phyloP scores from a whole-genome alignment of 2,113 vertebrate species.

The Microtus oregoni region DNA sequence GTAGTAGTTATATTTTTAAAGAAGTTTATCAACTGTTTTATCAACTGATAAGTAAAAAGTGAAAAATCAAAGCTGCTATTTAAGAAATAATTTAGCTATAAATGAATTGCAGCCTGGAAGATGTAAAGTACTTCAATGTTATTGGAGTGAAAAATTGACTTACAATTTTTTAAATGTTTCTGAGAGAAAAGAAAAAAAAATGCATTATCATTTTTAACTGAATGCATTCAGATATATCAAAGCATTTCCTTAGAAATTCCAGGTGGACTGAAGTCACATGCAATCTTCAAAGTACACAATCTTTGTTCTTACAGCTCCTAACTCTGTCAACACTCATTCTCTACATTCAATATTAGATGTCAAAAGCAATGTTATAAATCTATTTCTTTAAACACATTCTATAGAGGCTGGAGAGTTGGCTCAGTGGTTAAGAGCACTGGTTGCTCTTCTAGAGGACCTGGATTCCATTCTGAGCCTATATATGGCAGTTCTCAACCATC shows the following conservation, averaged over 20 bases:
- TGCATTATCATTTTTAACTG: slow-evolving; percentile 34
- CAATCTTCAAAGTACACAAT: background rate
- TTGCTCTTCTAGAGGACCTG: background rate
- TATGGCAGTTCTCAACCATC: background rate
- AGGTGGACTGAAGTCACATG: background rate
- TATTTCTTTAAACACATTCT: background rate
- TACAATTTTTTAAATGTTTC: slow-evolving; percentile 15
- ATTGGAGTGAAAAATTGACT: slow-evolving; percentile 37
- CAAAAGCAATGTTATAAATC: background rate
- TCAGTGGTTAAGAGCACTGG: background rate
- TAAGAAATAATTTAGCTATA: slow-evolving; percentile 18
- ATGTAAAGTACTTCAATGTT: slow-evolving; percentile 5
- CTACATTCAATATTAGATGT: background rate
- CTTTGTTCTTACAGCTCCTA: background rate
- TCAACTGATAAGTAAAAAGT: slow-evolving; percentile 11
- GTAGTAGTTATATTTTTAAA: slow-evolving; percentile 35
- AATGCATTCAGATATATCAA: slow-evolving; percentile 5
- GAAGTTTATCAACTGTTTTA: slow-evolving; percentile 35
- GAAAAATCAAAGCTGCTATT: slow-evolving; percentile 37
- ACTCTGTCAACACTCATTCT: background rate
- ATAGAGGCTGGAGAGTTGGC: background rate
- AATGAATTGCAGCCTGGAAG: background rate
- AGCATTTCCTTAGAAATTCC: slow-evolving; percentile 48
- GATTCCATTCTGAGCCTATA: background rate
- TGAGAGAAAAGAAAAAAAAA: slow-evolving; percentile 16